A percentile compares a stretch with the other conserved stretches of the same genome.
Evolutionary conservation across 2,797 vertebrate species (phyloP).

Genomic region (Aphelocoma californica): DNA sequence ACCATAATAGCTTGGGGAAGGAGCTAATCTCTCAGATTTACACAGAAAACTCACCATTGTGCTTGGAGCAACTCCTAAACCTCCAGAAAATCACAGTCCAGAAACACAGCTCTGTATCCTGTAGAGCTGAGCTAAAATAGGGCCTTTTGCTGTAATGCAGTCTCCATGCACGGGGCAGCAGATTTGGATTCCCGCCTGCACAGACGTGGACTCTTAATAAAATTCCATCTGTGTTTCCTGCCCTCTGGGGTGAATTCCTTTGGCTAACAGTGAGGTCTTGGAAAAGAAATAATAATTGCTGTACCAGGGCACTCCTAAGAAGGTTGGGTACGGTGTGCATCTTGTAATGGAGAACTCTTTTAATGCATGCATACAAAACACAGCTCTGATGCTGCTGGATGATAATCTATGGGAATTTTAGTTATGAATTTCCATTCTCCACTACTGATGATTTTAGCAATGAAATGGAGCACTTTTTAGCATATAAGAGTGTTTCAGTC

Average conservation of each 20-base stretch:
- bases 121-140: slow-evolving; percentile 1
- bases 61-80: background rate
- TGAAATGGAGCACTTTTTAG: background rate
- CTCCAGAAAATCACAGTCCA: background rate
- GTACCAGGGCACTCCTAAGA: background rate
- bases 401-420: background rate
- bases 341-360: background rate
- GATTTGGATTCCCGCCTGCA: background rate
- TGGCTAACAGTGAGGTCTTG: slow-evolving; percentile 9
- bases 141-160: background rate
- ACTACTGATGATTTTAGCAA: background rate
- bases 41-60: background rate
- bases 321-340: background rate
- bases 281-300: slow-evolving; percentile 13
- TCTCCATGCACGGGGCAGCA: background rate
- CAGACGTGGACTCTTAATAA: slow-evolving; percentile 16
- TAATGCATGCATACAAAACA: background rate
- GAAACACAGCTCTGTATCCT: background rate
- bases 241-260: background rate
- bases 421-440: background rate
- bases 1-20: background rate
- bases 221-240: slow-evolving; percentile 59
- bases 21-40: background rate
- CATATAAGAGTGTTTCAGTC: background rate
- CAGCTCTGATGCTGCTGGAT: background rate